Conservation (phyloP, 1,140 invertebrate species). For the Bombus waltoni region DNA sequence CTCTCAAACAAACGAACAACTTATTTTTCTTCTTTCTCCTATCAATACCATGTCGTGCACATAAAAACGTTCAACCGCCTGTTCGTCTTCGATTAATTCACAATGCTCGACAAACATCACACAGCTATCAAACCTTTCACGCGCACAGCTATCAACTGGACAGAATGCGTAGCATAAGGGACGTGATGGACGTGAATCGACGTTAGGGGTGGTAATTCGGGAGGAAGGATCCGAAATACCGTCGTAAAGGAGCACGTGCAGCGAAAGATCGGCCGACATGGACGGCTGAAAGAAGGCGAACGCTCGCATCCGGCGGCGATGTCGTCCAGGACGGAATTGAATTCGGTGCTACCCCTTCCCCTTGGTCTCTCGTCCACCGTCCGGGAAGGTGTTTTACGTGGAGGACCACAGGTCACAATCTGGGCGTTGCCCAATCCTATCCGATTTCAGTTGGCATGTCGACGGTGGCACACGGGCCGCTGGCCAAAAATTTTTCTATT, state of each 20-base stretch:
- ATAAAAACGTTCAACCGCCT: not conserved
- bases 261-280: not conserved
- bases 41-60: not conserved
- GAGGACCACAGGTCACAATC: constrained; percentile 65
- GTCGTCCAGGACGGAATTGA: constrained; percentile 69
- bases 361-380: not conserved
- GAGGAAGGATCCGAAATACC: constrained; percentile 3
- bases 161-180: not conserved
- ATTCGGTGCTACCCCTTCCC: constrained; percentile 71
- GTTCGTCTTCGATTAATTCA: not conserved
- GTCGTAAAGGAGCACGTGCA: constrained; percentile 39
- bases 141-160: not conserved
- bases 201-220: constrained; percentile 3
- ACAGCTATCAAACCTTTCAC: not conserved
- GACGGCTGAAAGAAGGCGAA: constrained; percentile 27
- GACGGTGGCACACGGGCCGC: constrained; percentile 56
- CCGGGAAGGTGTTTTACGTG: constrained; percentile 62
- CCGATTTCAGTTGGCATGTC: constrained; percentile 74
- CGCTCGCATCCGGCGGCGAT: constrained; percentile 40
- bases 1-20: too few species aligned
- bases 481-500: constrained; percentile 63
- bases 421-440: constrained; percentile 76
- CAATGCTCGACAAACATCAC: not conserved
- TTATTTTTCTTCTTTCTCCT: not conserved
- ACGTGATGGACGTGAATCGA: constrained; percentile 7